phyloP scores from a whole-genome alignment of 2,888 invertebrate genomes.

The Catonia carolina region DNA sequence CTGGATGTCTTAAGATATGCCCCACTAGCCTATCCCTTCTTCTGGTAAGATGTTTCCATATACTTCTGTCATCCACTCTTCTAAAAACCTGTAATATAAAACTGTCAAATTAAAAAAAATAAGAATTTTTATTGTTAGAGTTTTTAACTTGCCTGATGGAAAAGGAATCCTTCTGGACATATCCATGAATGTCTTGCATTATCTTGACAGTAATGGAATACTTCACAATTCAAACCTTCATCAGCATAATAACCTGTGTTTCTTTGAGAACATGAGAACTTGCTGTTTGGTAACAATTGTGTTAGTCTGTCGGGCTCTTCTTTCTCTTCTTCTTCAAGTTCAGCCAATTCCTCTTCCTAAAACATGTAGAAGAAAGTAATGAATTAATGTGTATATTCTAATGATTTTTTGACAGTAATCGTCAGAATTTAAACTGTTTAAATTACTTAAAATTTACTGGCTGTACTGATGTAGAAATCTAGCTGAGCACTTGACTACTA shows the following conservation, averaged over 20 bases:
- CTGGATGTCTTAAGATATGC: no score
- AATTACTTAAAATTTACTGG: not conserved
- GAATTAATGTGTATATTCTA: not conserved
- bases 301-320: slow-evolving; percentile 81
- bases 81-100: no score
- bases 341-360: slow-evolving; percentile 42
- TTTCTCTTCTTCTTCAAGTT: slow-evolving; percentile 63
- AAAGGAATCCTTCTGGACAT: slow-evolving; percentile 83
- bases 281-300: slow-evolving; percentile 70
- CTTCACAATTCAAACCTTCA: slow-evolving; percentile 79
- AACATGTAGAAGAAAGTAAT: not conserved
- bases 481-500: no score
- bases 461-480: no score
- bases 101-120: no score
- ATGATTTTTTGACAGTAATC: not conserved
- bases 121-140: no score
- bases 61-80: no score
- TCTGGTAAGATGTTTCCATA: no score
- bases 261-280: slow-evolving; percentile 71
- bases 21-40: no score
- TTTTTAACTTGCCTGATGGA: slow-evolving; percentile 72
- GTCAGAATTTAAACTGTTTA: not conserved
- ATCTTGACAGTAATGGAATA: slow-evolving; percentile 90
- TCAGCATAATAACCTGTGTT: slow-evolving; percentile 89
- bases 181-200: slow-evolving; percentile 88